phyloP scores from a whole-genome alignment of 2,888 invertebrate genomes.

The Dynastes maya region DNA sequence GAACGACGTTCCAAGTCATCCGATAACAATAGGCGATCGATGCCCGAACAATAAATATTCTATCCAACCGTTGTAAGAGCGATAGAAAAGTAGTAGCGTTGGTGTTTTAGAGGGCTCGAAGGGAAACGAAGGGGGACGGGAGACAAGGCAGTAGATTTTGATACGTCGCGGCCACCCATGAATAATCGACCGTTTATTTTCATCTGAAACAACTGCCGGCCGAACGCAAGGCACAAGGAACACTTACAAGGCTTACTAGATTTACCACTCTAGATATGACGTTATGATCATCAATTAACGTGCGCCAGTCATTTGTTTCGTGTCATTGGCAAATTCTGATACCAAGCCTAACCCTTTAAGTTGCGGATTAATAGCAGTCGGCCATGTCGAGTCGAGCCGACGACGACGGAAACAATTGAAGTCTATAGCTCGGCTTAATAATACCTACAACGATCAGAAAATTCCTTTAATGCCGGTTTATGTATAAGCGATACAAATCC shows the following conservation, averaged over 20 bases:
- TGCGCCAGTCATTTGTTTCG: constrained; percentile 67
- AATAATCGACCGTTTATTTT: constrained; percentile 45
- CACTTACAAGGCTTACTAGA: constrained; percentile 57
- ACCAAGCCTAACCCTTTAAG: constrained; percentile 59
- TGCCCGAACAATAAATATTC: constrained; percentile 1
- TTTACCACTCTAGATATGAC: constrained; percentile 68
- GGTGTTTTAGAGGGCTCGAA: background rate
- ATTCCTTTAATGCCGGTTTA: too few species aligned
- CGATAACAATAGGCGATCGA: constrained; percentile 41
- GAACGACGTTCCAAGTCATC: constrained; percentile 28
- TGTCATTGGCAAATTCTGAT: constrained; percentile 67
- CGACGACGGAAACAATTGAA: constrained; percentile 26
- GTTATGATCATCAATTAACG: constrained; percentile 68
- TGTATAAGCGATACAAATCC: background rate
- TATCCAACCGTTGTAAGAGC: constrained; percentile 11
- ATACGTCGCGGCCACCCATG: constrained; percentile 44
- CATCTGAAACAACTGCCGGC: constrained; percentile 30
- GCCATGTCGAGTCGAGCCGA: constrained; percentile 31
- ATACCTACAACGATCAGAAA: background rate
- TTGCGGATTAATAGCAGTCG: constrained; percentile 51
- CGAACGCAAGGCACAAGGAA: constrained; percentile 37
- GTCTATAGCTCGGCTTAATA: background rate
- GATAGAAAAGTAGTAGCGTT: constrained; percentile 24
- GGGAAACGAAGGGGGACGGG: constrained; percentile 9
- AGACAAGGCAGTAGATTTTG: constrained; percentile 32